phyloP scores from a whole-genome alignment of 2,113 vertebrate species.

The Thomomys bottae region DNA sequence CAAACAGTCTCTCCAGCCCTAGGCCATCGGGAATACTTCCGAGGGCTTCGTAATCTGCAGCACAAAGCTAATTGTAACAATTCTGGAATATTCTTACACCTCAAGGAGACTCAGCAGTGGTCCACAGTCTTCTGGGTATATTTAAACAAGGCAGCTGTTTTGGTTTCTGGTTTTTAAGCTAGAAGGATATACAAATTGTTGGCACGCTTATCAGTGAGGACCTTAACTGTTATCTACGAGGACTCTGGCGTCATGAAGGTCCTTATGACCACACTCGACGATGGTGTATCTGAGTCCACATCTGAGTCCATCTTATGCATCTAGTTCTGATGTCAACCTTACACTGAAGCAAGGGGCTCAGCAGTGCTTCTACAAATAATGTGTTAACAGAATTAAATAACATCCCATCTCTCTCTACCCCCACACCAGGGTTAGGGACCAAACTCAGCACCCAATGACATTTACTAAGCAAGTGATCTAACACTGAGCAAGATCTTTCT shows the following conservation, averaged over 20 bases:
- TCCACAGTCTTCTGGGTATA: neutral
- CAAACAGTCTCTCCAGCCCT: neutral
- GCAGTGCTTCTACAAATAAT: neutral
- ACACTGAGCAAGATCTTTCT: no score
- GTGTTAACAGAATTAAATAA: neutral
- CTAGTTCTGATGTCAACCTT: neutral
- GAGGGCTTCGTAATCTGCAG: neutral
- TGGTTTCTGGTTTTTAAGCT: neutral
- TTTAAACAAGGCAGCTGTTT: neutral
- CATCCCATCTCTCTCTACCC: neutral
- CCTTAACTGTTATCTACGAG: neutral
- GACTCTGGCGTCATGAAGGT: no score
- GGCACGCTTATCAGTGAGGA: neutral
- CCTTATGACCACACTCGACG: neutral
- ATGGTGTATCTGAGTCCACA: neutral
- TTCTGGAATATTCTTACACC: neutral
- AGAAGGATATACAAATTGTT: neutral
- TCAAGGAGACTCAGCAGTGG: neutral
- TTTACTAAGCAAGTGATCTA: no score
- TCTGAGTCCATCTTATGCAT: neutral
- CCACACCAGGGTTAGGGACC: no score
- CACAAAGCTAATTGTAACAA: neutral
- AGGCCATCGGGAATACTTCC: neutral
- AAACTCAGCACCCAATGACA: no score
- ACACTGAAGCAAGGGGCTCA: neutral